These are phyloP conservation scores for Centruroides sculpturatus DNA, from an alignment of 1,140 invertebrate genomes.

Conservation along the genomic window DNA sequence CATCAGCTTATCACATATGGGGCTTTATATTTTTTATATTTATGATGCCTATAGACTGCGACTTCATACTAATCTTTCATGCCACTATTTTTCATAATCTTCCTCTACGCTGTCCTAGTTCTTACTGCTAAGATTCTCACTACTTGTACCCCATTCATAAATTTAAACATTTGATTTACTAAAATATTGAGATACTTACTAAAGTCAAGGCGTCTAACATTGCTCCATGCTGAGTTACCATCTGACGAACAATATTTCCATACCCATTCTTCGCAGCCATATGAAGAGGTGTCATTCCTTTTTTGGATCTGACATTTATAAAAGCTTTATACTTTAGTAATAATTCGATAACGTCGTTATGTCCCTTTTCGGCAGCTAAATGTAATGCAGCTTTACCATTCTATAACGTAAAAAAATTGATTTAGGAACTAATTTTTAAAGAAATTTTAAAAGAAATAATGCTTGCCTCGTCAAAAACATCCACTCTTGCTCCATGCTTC, in stretches of 20 bases:
- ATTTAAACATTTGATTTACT: too few relatives aligned
- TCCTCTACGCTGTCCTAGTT: too few relatives aligned
- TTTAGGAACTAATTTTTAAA: too few relatives aligned
- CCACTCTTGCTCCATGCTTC: slow-evolving; percentile 75
- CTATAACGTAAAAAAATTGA: too few relatives aligned
- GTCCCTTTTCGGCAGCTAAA: slow-evolving; percentile 90
- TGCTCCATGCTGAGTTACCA: slow-evolving; percentile 85
- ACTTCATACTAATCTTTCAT: too few relatives aligned
- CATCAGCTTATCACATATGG: too few relatives aligned
- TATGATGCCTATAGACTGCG: too few relatives aligned
- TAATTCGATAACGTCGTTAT: slow-evolving; percentile 86
- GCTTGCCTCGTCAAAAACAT: slow-evolving; percentile 87
- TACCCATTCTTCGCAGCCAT: slow-evolving; percentile 86
- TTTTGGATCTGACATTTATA: slow-evolving; percentile 74
- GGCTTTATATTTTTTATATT: too few relatives aligned
- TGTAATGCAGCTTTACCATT: slow-evolving; percentile 50
- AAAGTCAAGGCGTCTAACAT: slow-evolving; percentile 87
- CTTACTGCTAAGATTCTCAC: too few relatives aligned
- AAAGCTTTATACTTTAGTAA: slow-evolving; percentile 96
- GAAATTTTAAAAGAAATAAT: too few relatives aligned
- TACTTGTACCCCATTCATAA: too few relatives aligned
- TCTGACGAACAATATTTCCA: slow-evolving; percentile 65
- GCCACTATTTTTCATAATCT: too few relatives aligned
- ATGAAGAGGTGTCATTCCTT: slow-evolving; percentile 48
- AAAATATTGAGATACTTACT: slow-evolving; percentile 24